Percentiles rank a stretch among this genome's conserved stretches.
Evolutionary conservation across 2,113 vertebrate species (phyloP).

Genomic region (Epinephelus cyanopodus): DNA sequence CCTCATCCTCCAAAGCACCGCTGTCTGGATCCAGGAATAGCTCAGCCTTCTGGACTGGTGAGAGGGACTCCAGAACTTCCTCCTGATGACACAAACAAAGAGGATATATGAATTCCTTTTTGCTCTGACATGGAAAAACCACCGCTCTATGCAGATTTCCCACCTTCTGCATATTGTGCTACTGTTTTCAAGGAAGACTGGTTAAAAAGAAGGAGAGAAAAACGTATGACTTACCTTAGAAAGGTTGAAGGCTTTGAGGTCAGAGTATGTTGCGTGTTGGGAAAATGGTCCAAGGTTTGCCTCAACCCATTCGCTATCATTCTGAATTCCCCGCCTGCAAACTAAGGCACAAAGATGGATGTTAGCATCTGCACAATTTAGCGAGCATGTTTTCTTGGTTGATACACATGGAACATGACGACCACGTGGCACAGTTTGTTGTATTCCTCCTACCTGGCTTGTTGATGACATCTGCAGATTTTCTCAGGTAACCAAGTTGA

Average conservation of each 20-base stretch:
- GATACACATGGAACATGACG: too few relatives aligned
- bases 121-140: too few relatives aligned
- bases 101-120: too few relatives aligned
- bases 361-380: too few relatives aligned
- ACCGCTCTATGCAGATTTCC: too few relatives aligned
- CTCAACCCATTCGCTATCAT: neutral
- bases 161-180: too few relatives aligned
- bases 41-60: conserved; percentile 58
- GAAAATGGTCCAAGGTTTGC: neutral
- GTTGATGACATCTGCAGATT: conserved; percentile 4
- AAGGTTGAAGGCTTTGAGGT: neutral
- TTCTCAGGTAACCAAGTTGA: conserved; percentile 36
- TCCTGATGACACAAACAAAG: neutral
- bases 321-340: neutral
- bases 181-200: too few relatives aligned
- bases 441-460: too few relatives aligned
- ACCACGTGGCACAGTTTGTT: too few relatives aligned
- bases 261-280: neutral
- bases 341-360: neutral
- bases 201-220: too few relatives aligned
- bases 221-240: neutral
- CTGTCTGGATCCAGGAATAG: conserved; percentile 50
- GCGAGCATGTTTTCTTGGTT: neutral
- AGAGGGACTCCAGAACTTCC: conserved; percentile 27
- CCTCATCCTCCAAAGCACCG: conserved; percentile 26